phyloP scores from a whole-genome alignment of 2,888 invertebrate genomes.

The Stegophylla sp. region DNA sequence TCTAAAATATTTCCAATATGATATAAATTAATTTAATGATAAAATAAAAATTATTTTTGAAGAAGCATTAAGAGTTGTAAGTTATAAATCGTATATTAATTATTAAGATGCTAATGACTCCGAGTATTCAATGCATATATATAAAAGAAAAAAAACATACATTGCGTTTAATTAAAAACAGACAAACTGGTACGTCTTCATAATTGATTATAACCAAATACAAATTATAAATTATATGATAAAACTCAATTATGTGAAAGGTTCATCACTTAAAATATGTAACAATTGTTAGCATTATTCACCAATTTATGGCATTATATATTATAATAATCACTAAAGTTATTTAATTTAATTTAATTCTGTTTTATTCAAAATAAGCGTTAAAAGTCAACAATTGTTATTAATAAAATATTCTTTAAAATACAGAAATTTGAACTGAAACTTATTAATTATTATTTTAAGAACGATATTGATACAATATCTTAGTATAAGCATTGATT shows the following conservation, averaged over 20 bases:
- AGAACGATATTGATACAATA: no score
- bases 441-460: no score
- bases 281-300: background rate
- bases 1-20: no score
- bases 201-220: background rate
- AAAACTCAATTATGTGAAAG: background rate
- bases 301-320: no score
- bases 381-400: background rate
- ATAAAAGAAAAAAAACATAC: background rate
- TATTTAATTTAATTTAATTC: background rate
- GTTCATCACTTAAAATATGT: background rate
- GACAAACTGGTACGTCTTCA: background rate
- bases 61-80: background rate
- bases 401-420: no score
- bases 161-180: background rate
- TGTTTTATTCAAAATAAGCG: background rate
- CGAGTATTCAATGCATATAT: background rate
- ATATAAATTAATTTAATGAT: background rate
- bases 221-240: background rate
- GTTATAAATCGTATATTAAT: background rate
- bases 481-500: no score
- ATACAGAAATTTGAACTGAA: no score
- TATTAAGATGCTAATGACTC: background rate
- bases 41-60: background rate
- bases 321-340: background rate